Evolutionary conservation across 2,888 invertebrate genomes (phyloP), one percentile per base, ranked within the genome.

Genomic region (Tiliacea aurago): DNA sequence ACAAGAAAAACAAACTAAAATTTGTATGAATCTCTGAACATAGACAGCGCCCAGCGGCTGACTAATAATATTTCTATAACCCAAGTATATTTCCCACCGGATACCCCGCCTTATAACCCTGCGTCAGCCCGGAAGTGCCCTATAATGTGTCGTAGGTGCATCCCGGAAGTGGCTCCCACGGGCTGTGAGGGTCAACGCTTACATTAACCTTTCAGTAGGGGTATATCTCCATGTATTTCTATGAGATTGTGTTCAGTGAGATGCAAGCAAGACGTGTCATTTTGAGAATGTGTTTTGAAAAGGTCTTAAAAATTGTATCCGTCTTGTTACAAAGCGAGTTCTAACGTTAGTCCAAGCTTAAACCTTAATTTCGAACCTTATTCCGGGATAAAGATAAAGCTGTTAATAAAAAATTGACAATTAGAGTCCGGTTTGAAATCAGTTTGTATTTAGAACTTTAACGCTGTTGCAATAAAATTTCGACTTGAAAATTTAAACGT

Each of bases 91-190:
- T 78, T 74, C 78, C 70, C 69, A 61, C 37, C 66, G 75, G 80
- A 68, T 66, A 47, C 37, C 37, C 45, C 37, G 56, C 65, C 70
- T 63, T 53, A 65, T 53, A 61, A 33, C 55, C 37, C n/a, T 11
- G 41, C 23, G 53, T 56, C 51, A 67, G 73, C 13, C 47, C 74
- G 78, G 81, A 83, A 80, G 76, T 84, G 59, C 47, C 66, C 59
- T 59, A 58, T 82, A 69, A 73, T 67, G 70, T 81, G 80, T 70
- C 70, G 59, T 69, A 49, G 73, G 72, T 76, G 83, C 78, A 76
- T 65, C 49, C 20, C 23, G 70, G 80, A 74, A 74, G 72, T 69
- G 2, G 33, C 56, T 78, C 83, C 70, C 66, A 23, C 0, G 75
- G 68, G 73, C 28, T 10, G 11, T 7, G 28, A 64, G 70, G 69